Percentiles rank a stretch among this genome's conserved stretches.
These are phyloP conservation scores for Muntiacus muntjak DNA, from an alignment of 2,113 vertebrate genomes.

Conservation along the genomic window DNA sequence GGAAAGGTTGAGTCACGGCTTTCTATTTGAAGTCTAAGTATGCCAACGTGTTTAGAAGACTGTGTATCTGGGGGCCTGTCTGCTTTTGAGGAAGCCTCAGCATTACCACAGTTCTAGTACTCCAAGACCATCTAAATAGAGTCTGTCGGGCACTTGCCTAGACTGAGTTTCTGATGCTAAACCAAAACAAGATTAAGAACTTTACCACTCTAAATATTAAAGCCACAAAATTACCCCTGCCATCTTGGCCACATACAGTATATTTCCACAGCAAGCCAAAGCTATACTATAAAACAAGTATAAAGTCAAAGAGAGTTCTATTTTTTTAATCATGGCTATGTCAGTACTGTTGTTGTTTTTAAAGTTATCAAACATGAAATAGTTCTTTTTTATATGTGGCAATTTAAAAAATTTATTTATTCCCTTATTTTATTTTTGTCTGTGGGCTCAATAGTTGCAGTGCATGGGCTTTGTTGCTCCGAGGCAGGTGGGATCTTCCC, in stretches of 20 bases:
- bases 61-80: neutral
- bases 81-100: neutral
- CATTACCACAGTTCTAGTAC: neutral
- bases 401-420: neutral
- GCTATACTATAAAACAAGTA: neutral
- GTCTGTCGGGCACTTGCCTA: neutral
- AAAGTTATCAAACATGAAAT: neutral
- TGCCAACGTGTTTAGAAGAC: neutral
- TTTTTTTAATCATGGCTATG: neutral
- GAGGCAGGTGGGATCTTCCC: neutral
- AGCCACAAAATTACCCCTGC: neutral
- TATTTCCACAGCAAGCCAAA: neutral
- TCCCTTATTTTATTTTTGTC: neutral
- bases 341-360: neutral
- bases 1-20: constrained; percentile 45
- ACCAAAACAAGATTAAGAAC: neutral
- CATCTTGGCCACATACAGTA: neutral
- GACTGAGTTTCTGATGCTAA: neutral
- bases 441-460: neutral
- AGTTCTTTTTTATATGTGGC: neutral
- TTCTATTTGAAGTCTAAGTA: constrained; percentile 24
- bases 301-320: neutral
- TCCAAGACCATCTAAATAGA: neutral
- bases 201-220: neutral
- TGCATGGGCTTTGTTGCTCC: neutral